phyloP scores from a whole-genome alignment of 2,888 invertebrate genomes.

The Dasysyrphus albostriatus region DNA sequence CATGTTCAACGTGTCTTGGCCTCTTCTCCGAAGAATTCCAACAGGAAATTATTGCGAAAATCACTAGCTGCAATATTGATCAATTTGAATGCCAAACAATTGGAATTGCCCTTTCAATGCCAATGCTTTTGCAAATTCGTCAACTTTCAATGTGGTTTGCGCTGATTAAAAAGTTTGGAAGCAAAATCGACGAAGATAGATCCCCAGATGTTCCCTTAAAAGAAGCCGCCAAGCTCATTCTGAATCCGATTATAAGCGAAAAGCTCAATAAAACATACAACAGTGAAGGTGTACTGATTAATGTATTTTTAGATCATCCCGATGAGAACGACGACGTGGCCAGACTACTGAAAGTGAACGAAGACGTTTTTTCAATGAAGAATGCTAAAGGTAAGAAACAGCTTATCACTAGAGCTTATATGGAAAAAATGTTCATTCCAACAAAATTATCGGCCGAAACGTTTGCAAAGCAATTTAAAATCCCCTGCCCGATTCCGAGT shows the following conservation, averaged over 20 bases:
- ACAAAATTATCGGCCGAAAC: slow-evolving; percentile 84
- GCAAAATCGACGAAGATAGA: slow-evolving; percentile 82
- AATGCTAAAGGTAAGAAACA: slow-evolving; percentile 78
- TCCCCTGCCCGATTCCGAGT: slow-evolving; percentile 85
- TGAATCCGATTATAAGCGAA: slow-evolving; percentile 86
- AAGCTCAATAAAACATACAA: slow-evolving; percentile 86
- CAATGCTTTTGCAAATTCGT: slow-evolving; percentile 87
- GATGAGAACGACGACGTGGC: slow-evolving; percentile 86
- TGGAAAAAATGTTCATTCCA: slow-evolving; percentile 86
- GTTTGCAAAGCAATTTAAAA: slow-evolving; percentile 85
- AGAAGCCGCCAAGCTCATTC: slow-evolving; percentile 91
- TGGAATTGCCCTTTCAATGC: slow-evolving; percentile 89
- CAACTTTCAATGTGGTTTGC: slow-evolving; percentile 87
- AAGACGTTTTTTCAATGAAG: slow-evolving; percentile 78
- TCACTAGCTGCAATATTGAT: slow-evolving; percentile 84
- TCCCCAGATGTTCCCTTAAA: slow-evolving; percentile 87
- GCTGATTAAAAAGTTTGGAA: slow-evolving; percentile 85
- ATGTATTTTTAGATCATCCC: slow-evolving; percentile 83
- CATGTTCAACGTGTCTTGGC: slow-evolving; percentile 90
- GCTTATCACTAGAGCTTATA: slow-evolving; percentile 87
- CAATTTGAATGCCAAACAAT: slow-evolving; percentile 88
- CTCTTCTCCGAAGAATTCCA: slow-evolving; percentile 87
- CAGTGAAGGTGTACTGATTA: slow-evolving; percentile 84
- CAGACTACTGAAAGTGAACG: slow-evolving; percentile 81
- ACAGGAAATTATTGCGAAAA: slow-evolving; percentile 85